Percentiles rank a stretch among this genome's conserved stretches.
Conservation (phyloP, 2,888 invertebrate genomes). For the Hydrotaea diabolus region DNA sequence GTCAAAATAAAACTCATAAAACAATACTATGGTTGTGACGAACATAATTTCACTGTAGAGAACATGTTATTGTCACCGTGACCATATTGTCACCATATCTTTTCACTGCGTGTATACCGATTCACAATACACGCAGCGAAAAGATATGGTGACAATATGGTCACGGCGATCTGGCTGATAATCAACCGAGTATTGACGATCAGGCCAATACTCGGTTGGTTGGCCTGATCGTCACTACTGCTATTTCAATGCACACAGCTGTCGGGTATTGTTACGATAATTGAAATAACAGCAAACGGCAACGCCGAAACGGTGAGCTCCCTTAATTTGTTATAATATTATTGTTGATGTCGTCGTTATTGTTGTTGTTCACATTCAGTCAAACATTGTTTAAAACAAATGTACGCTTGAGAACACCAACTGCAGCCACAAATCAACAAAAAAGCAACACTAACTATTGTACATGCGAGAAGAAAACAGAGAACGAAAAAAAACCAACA, state of each 20-base stretch:
- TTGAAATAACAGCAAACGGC: slow-evolving; percentile 33
- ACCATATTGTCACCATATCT: too few relatives aligned
- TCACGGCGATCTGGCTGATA: too few relatives aligned
- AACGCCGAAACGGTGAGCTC: slow-evolving; percentile 49
- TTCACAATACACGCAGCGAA: too few relatives aligned
- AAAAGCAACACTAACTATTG: slow-evolving; percentile 27
- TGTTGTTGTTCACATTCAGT: too few relatives aligned
- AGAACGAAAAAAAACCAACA: slow-evolving; percentile 17
- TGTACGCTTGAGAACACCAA: slow-evolving; percentile 53
- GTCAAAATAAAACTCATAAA: too few relatives aligned
- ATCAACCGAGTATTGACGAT: too few relatives aligned
- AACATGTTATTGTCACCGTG: too few relatives aligned
- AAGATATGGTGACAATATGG: too few relatives aligned
- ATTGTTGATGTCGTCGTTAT: slow-evolving; percentile 29
- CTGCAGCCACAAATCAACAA: slow-evolving; percentile 25
- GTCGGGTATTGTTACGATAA: slow-evolving; percentile 4
- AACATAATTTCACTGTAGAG: too few relatives aligned
- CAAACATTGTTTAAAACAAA: slow-evolving; percentile 42
- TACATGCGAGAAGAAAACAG: slow-evolving; percentile 11
- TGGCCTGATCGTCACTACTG: not conserved
- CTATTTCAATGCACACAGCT: not conserved
- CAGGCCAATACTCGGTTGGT: too few relatives aligned
- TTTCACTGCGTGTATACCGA: too few relatives aligned
- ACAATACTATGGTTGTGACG: too few relatives aligned
- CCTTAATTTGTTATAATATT: slow-evolving; percentile 51